A percentile compares a stretch with the other conserved stretches of the same genome.
Evolutionary conservation across 1,140 invertebrate species (phyloP).

Genomic region (Pentalonia nigronervosa): DNA sequence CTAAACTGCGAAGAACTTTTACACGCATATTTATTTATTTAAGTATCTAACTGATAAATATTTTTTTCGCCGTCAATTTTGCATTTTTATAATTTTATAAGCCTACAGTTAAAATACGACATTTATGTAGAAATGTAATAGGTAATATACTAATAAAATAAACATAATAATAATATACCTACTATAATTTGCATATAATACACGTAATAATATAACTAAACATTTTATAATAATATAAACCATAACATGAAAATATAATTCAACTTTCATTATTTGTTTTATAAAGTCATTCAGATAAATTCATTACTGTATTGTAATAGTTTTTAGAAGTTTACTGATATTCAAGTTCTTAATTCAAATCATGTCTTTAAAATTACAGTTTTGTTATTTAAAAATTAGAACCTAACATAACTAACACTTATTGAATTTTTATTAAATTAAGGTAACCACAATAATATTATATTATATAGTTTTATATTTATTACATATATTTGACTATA

Average conservation of each 20-base stretch:
- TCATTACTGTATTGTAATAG: too few relatives aligned
- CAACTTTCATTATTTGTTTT: too few relatives aligned
- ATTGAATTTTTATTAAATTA: too few relatives aligned
- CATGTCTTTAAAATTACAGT: too few relatives aligned
- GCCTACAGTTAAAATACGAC: background rate
- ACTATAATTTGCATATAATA: background rate
- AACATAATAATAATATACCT: background rate
- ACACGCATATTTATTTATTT: background rate
- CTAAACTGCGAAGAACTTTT: background rate
- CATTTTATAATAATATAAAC: background rate
- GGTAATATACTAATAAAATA: background rate
- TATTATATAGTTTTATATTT: too few relatives aligned
- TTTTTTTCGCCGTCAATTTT: background rate
- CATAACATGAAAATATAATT: background rate
- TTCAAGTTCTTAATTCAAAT: too few relatives aligned
- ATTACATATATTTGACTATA: background rate
- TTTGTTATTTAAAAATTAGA: too few relatives aligned
- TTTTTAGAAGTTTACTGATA: too few relatives aligned
- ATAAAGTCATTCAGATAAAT: too few relatives aligned
- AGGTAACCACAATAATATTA: too few relatives aligned
- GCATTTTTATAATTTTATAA: background rate
- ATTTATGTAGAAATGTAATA: background rate
- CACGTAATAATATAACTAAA: background rate
- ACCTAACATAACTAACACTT: too few relatives aligned
- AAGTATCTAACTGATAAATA: background rate